phyloP scores from a whole-genome alignment of 2,113 vertebrate genomes.

The Alethe castanea region DNA sequence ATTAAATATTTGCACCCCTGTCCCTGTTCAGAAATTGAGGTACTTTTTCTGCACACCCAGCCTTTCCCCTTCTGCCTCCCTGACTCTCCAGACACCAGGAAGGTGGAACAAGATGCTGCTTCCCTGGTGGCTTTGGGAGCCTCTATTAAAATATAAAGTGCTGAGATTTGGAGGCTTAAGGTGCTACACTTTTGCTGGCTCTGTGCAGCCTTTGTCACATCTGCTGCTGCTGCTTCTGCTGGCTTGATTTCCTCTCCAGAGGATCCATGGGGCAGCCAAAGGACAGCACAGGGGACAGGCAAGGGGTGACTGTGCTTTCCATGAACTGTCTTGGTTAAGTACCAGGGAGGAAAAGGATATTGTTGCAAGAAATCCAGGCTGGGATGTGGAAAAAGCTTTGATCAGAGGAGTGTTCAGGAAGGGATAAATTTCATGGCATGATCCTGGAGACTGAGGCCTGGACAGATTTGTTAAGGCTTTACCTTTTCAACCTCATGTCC shows the following conservation, averaged over 20 bases:
- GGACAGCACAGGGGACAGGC: not conserved
- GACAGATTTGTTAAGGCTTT: not conserved
- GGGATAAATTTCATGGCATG: accelerated
- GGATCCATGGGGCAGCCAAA: not conserved
- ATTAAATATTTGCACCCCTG: not conserved
- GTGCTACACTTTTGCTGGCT: not conserved
- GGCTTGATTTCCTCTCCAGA: not conserved
- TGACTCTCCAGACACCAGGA: not conserved
- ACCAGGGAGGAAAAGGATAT: too few species aligned
- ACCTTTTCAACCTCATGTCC: not conserved
- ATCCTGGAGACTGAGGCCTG: not conserved
- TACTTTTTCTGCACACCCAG: not conserved
- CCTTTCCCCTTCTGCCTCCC: not conserved
- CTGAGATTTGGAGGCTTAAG: not conserved
- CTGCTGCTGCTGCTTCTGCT: not conserved
- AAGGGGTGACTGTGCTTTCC: not conserved
- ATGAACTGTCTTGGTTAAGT: not conserved
- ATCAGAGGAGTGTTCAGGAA: not conserved
- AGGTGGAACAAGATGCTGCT: not conserved
- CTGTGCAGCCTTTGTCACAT: not conserved
- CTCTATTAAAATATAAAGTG: not conserved
- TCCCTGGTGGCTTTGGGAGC: not conserved
- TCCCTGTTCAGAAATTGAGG: not conserved
- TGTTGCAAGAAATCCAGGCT: not conserved
- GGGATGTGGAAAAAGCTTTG: not conserved